Conservation (phyloP, 2,797 vertebrate species). For the Salmo trutta region DNA sequence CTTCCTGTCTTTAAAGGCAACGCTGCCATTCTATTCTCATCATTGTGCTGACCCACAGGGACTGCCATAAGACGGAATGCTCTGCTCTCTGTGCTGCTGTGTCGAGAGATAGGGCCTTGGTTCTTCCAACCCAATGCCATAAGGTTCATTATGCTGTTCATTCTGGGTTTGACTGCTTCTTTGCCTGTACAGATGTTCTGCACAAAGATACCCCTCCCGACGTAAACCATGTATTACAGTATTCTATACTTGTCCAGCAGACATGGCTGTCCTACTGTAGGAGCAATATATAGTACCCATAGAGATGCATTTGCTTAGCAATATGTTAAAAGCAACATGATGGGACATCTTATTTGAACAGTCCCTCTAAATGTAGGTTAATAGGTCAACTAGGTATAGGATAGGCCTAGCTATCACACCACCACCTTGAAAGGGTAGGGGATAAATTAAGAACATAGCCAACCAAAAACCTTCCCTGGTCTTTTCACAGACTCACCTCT, state of each 20-base stretch:
- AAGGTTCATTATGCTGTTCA: neutral
- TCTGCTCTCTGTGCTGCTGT: conserved; percentile 5
- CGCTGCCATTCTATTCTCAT: too few relatives aligned
- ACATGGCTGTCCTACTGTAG: neutral
- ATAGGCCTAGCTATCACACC: too few relatives aligned
- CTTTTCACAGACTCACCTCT: conserved; percentile 47
- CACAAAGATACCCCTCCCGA: neutral
- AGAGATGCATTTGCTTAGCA: too few relatives aligned
- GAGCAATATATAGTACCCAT: neutral
- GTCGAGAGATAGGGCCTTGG: conserved; percentile 19
- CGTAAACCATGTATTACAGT: too few relatives aligned
- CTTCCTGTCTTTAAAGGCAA: conserved; percentile 51
- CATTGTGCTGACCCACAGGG: conserved; percentile 27
- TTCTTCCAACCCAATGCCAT: neutral
- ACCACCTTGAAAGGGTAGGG: conserved; percentile 33
- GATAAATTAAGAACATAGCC: conserved; percentile 27
- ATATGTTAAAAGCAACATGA: too few relatives aligned
- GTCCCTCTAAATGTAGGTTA: neutral
- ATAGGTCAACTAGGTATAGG: neutral
- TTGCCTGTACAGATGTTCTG: neutral
- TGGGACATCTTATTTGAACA: too few relatives aligned
- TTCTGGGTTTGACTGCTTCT: neutral
- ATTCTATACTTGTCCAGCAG: neutral
- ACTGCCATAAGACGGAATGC: conserved; percentile 28
- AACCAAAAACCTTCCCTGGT: conserved; percentile 14